Evolutionary conservation across 35 echinoderm and acorn worm species (phyloP).

Genomic region (Ptychodera flava): DNA sequence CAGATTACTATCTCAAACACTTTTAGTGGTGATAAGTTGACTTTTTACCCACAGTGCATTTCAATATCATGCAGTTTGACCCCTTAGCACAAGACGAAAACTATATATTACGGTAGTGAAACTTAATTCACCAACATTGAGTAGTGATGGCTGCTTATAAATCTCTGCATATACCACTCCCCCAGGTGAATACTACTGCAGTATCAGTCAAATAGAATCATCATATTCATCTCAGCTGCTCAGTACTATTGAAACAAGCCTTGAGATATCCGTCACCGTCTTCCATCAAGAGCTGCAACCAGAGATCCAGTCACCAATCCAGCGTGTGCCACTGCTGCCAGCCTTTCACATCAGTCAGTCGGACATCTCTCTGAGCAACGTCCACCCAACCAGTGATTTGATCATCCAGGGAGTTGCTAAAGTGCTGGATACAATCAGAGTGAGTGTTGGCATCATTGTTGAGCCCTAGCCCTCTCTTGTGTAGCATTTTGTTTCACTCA

Average conservation of each 20-base stretch:
- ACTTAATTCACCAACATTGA: no score
- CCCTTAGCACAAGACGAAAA: no score
- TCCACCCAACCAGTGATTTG: slow-evolving; percentile 18
- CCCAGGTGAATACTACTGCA: slow-evolving; percentile 23
- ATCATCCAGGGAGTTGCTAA: slow-evolving; percentile 34
- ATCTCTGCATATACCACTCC: no score
- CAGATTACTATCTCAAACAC: no score
- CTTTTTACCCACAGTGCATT: no score
- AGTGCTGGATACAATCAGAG: slow-evolving; percentile 14
- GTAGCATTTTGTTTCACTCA: no score
- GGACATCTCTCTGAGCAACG: slow-evolving; percentile 18
- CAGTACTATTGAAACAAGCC: slow-evolving; percentile 22
- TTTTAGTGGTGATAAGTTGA: no score
- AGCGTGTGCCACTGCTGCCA: slow-evolving; percentile 21
- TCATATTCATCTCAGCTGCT: slow-evolving; percentile 18
- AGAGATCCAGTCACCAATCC: slow-evolving; percentile 22
- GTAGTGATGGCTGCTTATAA: no score
- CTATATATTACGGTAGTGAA: no score
- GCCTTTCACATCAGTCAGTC: slow-evolving; percentile 23
- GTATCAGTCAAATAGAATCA: slow-evolving; percentile 15
- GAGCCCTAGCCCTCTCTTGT: not conserved
- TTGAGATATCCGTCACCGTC: slow-evolving; percentile 21
- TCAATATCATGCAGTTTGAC: no score
- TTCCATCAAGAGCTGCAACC: not conserved
- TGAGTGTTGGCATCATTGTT: not conserved